A percentile compares a stretch with the other conserved stretches of the same genome.
Evolutionary conservation across 1,140 invertebrate species (phyloP).

Genomic region (Scaptomyza hsui): DNA sequence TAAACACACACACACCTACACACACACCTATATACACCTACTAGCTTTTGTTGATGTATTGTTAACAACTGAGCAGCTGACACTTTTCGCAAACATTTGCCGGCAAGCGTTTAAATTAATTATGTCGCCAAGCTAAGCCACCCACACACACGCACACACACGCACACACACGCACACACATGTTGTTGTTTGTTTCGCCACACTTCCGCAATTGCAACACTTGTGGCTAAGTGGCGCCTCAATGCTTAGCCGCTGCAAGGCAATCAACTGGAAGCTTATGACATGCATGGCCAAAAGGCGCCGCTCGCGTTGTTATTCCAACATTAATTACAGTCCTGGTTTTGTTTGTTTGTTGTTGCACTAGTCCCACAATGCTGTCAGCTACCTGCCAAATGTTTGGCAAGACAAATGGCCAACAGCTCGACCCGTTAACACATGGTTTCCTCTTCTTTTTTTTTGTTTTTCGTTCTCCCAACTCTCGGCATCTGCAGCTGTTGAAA

Average conservation of each 20-base stretch:
- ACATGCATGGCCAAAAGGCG: not conserved
- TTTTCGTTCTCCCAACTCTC: slow-evolving; percentile 12
- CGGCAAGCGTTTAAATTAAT: slow-evolving; percentile 74
- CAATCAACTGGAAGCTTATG: slow-evolving; percentile 49
- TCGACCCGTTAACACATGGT: slow-evolving; percentile 45
- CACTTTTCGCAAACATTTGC: slow-evolving; percentile 75
- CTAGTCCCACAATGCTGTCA: slow-evolving; percentile 45
- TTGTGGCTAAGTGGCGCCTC: slow-evolving; percentile 10
- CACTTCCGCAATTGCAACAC: slow-evolving; percentile 36
- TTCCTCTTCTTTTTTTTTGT: slow-evolving; percentile 12
- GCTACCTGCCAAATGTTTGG: slow-evolving; percentile 52
- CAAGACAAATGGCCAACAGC: slow-evolving; percentile 62
- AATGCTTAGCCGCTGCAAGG: slow-evolving; percentile 16
- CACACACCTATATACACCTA: slow-evolving; percentile 31
- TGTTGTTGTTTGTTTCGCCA: slow-evolving; percentile 35
- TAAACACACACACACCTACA: slow-evolving; percentile 40
- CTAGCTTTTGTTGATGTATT: slow-evolving; percentile 55
- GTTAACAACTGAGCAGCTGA: slow-evolving; percentile 65
- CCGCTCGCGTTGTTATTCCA: slow-evolving; percentile 37
- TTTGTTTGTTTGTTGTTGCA: not conserved
- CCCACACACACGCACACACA: slow-evolving; percentile 18
- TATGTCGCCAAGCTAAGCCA: slow-evolving; percentile 52
- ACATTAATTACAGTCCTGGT: slow-evolving; percentile 68
- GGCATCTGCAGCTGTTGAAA: slow-evolving; percentile 55
- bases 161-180: slow-evolving; percentile 11